Conservation (phyloP, 2,888 invertebrate genomes). For the Asteroscopus sphinx region DNA sequence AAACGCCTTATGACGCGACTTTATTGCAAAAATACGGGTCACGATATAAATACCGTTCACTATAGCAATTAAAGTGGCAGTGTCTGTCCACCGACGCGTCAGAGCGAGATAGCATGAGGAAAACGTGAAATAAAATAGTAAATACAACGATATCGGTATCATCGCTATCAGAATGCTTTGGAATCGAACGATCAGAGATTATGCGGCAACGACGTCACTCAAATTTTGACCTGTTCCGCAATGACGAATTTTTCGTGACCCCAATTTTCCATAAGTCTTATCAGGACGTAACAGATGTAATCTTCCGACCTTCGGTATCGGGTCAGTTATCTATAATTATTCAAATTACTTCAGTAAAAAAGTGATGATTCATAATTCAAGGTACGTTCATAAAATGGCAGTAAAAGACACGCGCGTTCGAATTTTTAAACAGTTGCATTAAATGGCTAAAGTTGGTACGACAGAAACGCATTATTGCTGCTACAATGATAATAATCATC, state of each 20-base stretch:
- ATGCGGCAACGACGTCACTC: conserved; percentile 49
- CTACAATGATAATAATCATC: conserved; percentile 9
- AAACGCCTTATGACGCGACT: conserved; percentile 54
- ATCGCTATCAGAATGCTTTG: conserved; percentile 62
- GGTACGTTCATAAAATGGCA: conserved; percentile 40
- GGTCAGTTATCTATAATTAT: conserved; percentile 4
- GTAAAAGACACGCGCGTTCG: conserved; percentile 26
- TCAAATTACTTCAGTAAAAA: too few species aligned
- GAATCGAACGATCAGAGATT: conserved; percentile 58
- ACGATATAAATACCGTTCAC: conserved; percentile 73
- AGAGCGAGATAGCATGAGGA: conserved; percentile 83
- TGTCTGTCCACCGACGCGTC: conserved; percentile 52
- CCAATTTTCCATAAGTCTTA: conserved; percentile 19
- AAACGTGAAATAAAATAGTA: conserved; percentile 82
- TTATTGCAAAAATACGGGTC: conserved; percentile 67
- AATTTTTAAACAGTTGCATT: conserved; percentile 44
- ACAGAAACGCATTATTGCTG: conserved; percentile 10
- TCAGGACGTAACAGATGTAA: conserved; percentile 19
- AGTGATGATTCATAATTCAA: conserved; percentile 49
- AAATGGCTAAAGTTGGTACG: conserved; percentile 7
- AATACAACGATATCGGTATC: conserved; percentile 69
- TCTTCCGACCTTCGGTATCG: conserved; percentile 6
- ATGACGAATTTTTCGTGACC: conserved; percentile 36
- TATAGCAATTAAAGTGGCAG: conserved; percentile 66
- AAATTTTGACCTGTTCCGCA: conserved; percentile 33